phyloP scores from a whole-genome alignment of 2,888 invertebrate species.

The Cactoblastis cactorum region DNA sequence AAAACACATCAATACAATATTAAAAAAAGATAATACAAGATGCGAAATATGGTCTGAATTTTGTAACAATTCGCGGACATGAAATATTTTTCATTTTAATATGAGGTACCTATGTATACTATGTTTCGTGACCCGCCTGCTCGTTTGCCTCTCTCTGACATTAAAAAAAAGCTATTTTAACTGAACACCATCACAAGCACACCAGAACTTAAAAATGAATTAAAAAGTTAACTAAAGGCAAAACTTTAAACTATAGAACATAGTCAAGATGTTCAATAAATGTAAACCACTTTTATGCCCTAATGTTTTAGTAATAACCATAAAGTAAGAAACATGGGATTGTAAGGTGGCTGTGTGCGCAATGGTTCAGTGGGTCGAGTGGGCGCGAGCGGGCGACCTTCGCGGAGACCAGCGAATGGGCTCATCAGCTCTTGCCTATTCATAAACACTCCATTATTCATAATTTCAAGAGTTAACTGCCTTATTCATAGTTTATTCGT shows the following conservation, averaged over 20 bases:
- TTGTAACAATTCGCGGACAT: too few species aligned
- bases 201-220: too few species aligned
- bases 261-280: neutral
- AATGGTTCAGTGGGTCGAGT: slow-evolving; percentile 29
- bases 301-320: neutral
- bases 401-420: slow-evolving; percentile 55
- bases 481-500: neutral
- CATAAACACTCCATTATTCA: slow-evolving; percentile 50
- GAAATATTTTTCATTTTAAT: too few species aligned
- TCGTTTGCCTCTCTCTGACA: too few species aligned
- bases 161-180: neutral
- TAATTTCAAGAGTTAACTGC: slow-evolving; percentile 16
- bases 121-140: too few species aligned
- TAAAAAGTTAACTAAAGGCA: too few species aligned
- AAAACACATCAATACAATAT: slow-evolving; percentile 38
- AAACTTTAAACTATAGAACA: neutral
- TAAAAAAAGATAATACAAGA: slow-evolving; percentile 26
- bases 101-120: too few species aligned
- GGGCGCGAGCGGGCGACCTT: slow-evolving; percentile 63
- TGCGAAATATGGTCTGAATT: too few species aligned
- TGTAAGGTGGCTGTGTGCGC: slow-evolving; percentile 7
- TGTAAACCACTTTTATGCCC: neutral
- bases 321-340: neutral
- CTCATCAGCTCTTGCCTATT: slow-evolving; percentile 54
- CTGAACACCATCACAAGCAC: neutral